Base-by-base conservation (phyloP, 2,113 vertebrate genomes). In the Pomatostomus ruficeps region DNA sequence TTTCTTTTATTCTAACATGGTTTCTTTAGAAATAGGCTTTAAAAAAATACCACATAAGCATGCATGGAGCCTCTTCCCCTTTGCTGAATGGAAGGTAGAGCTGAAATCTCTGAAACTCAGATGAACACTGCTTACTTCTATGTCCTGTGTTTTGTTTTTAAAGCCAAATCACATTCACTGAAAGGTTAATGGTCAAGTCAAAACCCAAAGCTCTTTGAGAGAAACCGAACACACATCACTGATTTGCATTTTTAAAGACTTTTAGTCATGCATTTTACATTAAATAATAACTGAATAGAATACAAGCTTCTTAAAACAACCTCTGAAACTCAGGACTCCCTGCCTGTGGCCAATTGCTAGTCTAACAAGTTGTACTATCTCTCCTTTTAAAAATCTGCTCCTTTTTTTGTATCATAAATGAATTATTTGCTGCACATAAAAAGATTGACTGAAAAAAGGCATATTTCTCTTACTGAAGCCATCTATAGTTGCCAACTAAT, bases 361-460 rank as follows among this genome's bases (percentile, higher is more conserved):
- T 58, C n/a, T 70, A 51, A 43, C 7, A 83, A 51, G 26, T 18
- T 43, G 7, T 23, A 59, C 18, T 18, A 21, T 42, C 12, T 72
- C 29, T 42, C 20, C 15, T 49, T 59, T 35, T 8, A 43, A 6
- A 43, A 29, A 80, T 11, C 22, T 42, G 11, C 22, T 76, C 33
- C 18, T 68, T 38, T 55, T 55, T 59, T 68, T 63, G 28, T 19
- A 38, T 18, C 0, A 0, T n/a, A 49, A 80, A 36, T 28, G 0
- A 71, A 33, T 67, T 84, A 49, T 59, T 63, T 71, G 17, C 22
- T 58, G 6, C 55, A 45, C 23, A 33, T 11, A 13, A 15, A 42
- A 35, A 63, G 21, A 58, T 0, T 55, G 33, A 72, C 40, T 40
- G 76, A 84, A 48, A 63, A 55, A 36, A 84, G 5, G 71, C 0